Evolutionary conservation across 2,113 vertebrate genomes (phyloP).

Genomic region (Toxostoma redivivum): DNA sequence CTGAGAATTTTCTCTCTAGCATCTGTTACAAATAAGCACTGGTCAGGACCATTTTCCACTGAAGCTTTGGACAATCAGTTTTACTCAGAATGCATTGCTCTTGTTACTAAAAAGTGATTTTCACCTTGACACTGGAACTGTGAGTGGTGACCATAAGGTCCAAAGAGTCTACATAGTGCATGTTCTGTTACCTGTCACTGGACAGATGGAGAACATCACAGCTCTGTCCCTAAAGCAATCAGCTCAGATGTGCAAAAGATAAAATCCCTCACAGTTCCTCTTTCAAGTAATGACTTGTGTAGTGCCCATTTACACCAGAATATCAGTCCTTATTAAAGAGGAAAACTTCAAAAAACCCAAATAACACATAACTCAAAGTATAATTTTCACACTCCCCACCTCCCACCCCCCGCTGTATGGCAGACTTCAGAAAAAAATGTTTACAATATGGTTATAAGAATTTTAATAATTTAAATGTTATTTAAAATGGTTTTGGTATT

Average conservation of each 20-base stretch:
- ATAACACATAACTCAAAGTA: not conserved
- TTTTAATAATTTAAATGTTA: not conserved
- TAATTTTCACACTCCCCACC: not conserved
- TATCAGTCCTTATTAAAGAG: not conserved
- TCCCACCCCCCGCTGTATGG: too few relatives aligned
- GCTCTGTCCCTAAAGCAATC: not conserved
- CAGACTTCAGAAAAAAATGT: not conserved
- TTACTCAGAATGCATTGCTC: not conserved
- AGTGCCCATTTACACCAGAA: not conserved
- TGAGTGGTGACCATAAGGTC: not conserved
- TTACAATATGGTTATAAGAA: not conserved
- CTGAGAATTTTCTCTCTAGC: not conserved
- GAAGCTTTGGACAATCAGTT: not conserved
- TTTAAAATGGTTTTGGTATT: not conserved
- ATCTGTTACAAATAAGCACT: not conserved
- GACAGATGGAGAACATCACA: not conserved
- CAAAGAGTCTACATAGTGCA: not conserved
- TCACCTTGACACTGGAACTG: not conserved
- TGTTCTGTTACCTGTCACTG: not conserved
- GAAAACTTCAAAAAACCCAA: not conserved
- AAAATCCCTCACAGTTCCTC: not conserved
- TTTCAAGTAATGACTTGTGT: not conserved
- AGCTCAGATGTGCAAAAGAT: not conserved
- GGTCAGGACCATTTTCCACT: not conserved
- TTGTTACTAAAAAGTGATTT: not conserved